Base-by-base conservation (phyloP, 2,888 invertebrate genomes). In the Dermolepida albohirtum region DNA sequence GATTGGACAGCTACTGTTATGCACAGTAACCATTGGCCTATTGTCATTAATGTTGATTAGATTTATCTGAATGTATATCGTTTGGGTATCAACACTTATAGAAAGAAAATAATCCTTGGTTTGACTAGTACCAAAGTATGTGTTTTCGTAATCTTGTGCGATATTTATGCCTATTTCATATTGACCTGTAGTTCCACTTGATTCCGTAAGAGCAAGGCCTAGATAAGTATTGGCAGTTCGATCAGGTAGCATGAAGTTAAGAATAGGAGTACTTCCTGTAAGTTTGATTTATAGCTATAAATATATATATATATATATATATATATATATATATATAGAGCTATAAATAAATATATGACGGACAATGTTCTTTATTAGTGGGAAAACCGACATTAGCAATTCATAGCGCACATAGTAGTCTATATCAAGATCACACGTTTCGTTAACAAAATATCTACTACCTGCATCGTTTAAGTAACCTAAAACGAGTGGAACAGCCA, bases 41-140 rank as follows among this genome's bases (percentile, higher is more conserved):
- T 71, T 59, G 43, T 71, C 71, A 29, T 71, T 66, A 16, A 69
- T 67, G 40, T 71, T 70, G 4, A 51, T 7, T 12, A 70, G 14
- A 1, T 40, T 17, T 34, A 68, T 7, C 4, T 8, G 1, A 14
- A 59, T 11, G 1, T 2, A 10, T 8, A 12, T 22, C 8, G 27
- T 11, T 10, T 10, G 50, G 29, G n/a, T 5, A 12, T 1, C 50
- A 11, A n/a, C 47, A 12, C 10, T 10, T 14, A 49, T 17, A 8
- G 4, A 22, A 17, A 63, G 12, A n/a, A 2, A 4, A 39, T 63
- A 63, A 22, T 22, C 4, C 22, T 29, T 39, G 22, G 5, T 11
- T 14, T 16, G 11, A 7, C 16, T 14, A 12, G 22, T 22, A 6
- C 0, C 39, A 63, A 63, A 50, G 12, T 41, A 27, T 7, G 2